A percentile compares a stretch with the other conserved stretches of the same genome.
phyloP scores from a whole-genome alignment of 1,140 invertebrate species.

The Muscidifurax raptorellus region DNA sequence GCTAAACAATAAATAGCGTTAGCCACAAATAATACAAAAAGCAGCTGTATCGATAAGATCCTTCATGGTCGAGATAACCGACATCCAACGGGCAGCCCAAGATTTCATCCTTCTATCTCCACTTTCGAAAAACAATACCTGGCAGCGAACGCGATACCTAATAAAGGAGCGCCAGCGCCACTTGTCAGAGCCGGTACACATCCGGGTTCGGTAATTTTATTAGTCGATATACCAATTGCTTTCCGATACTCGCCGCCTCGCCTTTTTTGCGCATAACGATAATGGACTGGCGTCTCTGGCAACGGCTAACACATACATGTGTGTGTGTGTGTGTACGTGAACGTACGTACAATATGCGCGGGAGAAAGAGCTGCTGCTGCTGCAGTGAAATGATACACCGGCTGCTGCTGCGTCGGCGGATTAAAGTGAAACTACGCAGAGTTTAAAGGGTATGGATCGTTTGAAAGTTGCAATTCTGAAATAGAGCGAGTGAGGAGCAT shows the following conservation, averaged over 20 bases:
- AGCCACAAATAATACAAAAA: no score
- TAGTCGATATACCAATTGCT: slow-evolving; percentile 3
- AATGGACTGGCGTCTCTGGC: slow-evolving; percentile 9
- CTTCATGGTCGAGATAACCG: not conserved
- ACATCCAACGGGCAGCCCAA: not conserved
- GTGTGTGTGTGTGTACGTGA: not conserved
- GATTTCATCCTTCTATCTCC: not conserved
- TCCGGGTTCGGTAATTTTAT: not conserved
- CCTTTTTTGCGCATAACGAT: not conserved
- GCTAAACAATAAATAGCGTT: no score
- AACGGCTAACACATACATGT: not conserved
- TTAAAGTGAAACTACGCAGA: not conserved
- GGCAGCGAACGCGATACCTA: not conserved
- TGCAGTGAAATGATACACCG: slow-evolving; percentile 15
- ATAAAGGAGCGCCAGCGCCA: not conserved
- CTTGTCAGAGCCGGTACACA: not conserved
- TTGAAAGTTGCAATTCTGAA: not conserved
- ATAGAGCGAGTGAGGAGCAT: not conserved
- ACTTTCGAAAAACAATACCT: not conserved
- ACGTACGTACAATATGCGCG: not conserved
- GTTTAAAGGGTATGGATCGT: not conserved
- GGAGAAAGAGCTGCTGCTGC: not conserved
- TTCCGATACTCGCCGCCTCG: not conserved
- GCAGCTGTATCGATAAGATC: not conserved
- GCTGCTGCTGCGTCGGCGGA: not conserved